These are phyloP conservation scores for Protonemura montana DNA, from an alignment of 2,888 invertebrate genomes.

Conservation along the genomic window DNA sequence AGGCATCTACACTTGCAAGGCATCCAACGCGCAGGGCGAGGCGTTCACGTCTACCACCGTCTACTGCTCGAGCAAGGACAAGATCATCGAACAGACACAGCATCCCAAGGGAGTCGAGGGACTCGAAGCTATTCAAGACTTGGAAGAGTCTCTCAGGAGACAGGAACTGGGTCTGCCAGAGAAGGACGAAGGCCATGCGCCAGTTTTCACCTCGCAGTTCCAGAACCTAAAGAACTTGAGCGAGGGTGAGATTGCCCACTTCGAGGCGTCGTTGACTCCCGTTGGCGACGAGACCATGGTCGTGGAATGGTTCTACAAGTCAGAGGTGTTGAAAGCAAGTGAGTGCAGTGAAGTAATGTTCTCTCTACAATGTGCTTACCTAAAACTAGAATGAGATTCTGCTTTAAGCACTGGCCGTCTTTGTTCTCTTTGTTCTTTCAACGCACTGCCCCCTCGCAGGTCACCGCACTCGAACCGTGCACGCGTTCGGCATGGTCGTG, in stretches of 20 bases:
- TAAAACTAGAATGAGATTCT: no score
- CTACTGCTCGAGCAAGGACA: conserved; percentile 77
- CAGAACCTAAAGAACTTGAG: conserved; percentile 81
- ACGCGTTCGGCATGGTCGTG: conserved; percentile 97
- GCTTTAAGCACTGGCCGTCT: no score
- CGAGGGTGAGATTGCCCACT: conserved; percentile 97
- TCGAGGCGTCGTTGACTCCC: conserved; percentile 95
- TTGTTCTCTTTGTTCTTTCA: no score
- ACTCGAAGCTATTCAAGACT: conserved; percentile 86
- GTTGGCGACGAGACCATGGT: conserved; percentile 93
- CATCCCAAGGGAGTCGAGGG: conserved; percentile 96
- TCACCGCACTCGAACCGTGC: conserved; percentile 89
- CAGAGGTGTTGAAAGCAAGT: conserved; percentile 84
- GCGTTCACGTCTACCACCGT: conserved; percentile 92
- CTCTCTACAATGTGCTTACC: no score
- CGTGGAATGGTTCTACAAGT: conserved; percentile 96
- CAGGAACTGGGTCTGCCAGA: conserved; percentile 74
- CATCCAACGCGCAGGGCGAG: conserved; percentile 86
- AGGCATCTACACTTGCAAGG: conserved; percentile 92
- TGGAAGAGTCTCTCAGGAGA: conserved; percentile 84
- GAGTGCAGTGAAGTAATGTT: conserved; percentile 50
- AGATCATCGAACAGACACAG: conserved; percentile 86
- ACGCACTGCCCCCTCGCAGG: conserved; percentile 54
- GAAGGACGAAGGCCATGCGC: conserved; percentile 82
- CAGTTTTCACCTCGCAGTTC: conserved; percentile 88